Evolutionary conservation across 1,140 invertebrate genomes (phyloP).

Genomic region (Nasonia longicornis): DNA sequence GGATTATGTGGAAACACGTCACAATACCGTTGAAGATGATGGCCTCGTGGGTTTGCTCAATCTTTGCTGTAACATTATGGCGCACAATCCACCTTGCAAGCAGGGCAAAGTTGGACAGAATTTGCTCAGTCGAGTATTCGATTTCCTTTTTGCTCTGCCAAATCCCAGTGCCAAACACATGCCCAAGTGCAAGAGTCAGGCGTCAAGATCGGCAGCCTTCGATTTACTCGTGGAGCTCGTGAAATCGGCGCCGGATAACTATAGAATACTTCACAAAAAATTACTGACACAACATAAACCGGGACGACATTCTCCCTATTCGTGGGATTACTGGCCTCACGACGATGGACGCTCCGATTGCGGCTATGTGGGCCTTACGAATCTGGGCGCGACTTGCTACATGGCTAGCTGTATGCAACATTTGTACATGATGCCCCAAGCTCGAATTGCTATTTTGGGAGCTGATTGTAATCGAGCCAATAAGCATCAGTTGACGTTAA

Average conservation of each 20-base stretch:
- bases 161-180: slow-evolving; percentile 86
- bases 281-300: slow-evolving; percentile 88
- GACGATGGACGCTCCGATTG: slow-evolving; percentile 94
- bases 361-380: slow-evolving; percentile 94
- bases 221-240: slow-evolving; percentile 90
- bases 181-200: slow-evolving; percentile 92
- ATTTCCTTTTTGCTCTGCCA: slow-evolving; percentile 90
- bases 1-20: slow-evolving; percentile 85
- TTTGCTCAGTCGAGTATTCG: slow-evolving; percentile 82
- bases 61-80: slow-evolving; percentile 86
- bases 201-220: slow-evolving; percentile 88
- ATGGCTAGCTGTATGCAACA: slow-evolving; percentile 98
- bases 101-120: slow-evolving; percentile 82
- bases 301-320: slow-evolving; percentile 85
- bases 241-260: slow-evolving; percentile 87
- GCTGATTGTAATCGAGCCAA: slow-evolving; percentile 75
- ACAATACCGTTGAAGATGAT: slow-evolving; percentile 88
- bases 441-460: slow-evolving; percentile 83
- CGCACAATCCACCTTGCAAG: slow-evolving; percentile 90
- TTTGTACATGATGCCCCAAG: slow-evolving; percentile 95
- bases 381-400: slow-evolving; percentile 95
- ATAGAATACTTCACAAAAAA: slow-evolving; percentile 84
- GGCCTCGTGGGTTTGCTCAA: slow-evolving; percentile 90
- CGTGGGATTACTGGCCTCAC: slow-evolving; percentile 97
- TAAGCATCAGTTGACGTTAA: slow-evolving; percentile 85